Evolutionary conservation across 2,113 vertebrate genomes (phyloP).

Genomic region (Argyrosomus japonicus): DNA sequence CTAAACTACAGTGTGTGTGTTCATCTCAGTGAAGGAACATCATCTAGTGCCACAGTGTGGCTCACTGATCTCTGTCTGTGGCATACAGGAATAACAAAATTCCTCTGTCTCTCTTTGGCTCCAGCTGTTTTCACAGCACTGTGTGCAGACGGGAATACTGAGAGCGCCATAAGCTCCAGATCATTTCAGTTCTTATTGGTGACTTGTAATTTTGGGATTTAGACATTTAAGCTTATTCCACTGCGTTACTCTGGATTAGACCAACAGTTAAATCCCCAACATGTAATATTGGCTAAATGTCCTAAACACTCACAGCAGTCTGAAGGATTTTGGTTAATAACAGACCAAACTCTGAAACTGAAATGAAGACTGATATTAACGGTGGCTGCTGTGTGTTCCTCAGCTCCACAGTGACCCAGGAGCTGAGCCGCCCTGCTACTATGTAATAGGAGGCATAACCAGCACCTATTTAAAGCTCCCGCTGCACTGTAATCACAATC

Average conservation of each 20-base stretch:
- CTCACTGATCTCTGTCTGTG: neutral
- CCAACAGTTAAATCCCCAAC: conserved; percentile 34
- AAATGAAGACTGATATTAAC: conserved; percentile 36
- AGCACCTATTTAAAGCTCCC: conserved; percentile 65
- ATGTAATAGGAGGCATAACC: conserved; percentile 48
- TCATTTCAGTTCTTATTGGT: conserved; percentile 36
- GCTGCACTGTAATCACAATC: conserved; percentile 68
- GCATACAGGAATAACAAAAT: neutral
- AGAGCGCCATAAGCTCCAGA: conserved; percentile 1
- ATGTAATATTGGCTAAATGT: conserved; percentile 29
- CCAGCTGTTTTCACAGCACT: neutral
- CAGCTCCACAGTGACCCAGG: conserved; percentile 37
- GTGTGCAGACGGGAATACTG: neutral
- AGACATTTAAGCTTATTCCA: conserved; percentile 16
- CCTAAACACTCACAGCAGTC: conserved; percentile 9
- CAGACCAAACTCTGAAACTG: conserved; percentile 6
- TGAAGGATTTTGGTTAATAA: conserved; percentile 41
- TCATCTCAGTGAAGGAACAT: neutral
- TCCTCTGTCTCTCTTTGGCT: neutral
- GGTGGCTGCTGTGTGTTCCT: conserved; percentile 14
- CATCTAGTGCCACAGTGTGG: neutral
- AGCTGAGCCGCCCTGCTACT: conserved; percentile 21
- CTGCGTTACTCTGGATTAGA: conserved; percentile 26
- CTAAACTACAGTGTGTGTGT: neutral
- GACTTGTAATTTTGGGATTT: conserved; percentile 52